These are phyloP conservation scores for Columba livia DNA, from an alignment of 2,113 vertebrate genomes.

Conservation along the genomic window DNA sequence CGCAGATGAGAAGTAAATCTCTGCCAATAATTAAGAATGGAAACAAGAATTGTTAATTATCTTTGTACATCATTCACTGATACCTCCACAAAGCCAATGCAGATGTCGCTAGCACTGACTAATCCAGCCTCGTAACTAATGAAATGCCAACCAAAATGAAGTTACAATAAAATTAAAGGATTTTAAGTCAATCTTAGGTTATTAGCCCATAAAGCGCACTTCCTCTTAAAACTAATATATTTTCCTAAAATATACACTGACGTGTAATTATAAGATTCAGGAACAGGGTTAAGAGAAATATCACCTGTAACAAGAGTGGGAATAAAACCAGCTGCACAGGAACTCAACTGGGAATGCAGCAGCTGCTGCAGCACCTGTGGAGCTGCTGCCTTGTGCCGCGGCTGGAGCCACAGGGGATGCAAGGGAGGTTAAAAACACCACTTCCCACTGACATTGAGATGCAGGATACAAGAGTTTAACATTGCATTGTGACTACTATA, in stretches of 20 bases:
- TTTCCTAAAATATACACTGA: not conserved
- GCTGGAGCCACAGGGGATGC: accelerated
- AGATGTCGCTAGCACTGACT: not conserved
- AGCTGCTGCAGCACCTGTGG: not conserved
- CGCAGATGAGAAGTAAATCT: not conserved
- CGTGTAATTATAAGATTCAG: not conserved
- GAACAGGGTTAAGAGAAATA: not conserved
- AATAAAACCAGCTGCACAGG: not conserved
- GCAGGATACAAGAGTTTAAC: not conserved
- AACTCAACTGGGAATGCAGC: not conserved
- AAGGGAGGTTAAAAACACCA: not conserved
- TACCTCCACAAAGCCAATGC: not conserved
- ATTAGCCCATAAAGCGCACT: not conserved
- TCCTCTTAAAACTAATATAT: not conserved
- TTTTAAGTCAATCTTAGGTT: not conserved
- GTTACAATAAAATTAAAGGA: not conserved
- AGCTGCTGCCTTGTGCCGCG: accelerated
- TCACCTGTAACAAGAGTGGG: not conserved
- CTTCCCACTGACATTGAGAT: not conserved
- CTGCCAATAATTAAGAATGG: not conserved
- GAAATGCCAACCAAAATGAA: not conserved
- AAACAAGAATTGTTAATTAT: not conserved
- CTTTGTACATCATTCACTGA: not conserved
- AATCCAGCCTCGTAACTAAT: not conserved
- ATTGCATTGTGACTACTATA: not conserved